Conservation (phyloP, 64 coral and sea anemone genomes). For the Stichodactyla mertensii region DNA sequence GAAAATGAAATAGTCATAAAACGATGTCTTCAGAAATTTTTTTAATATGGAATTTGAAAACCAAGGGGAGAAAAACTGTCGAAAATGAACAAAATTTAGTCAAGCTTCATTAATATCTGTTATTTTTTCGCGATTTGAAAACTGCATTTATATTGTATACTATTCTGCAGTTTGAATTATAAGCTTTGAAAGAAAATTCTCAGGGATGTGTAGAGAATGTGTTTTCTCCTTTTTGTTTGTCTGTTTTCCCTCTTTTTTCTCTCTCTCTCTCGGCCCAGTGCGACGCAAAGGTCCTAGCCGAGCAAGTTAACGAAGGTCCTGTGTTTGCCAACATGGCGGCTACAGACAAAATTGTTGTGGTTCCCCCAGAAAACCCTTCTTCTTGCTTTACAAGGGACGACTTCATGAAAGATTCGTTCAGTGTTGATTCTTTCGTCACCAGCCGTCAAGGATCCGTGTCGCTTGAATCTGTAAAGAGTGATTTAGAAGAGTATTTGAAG, state of each 20-base stretch:
- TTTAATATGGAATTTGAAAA: too few relatives aligned
- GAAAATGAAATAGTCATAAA: neutral
- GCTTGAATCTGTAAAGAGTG: conserved; percentile 65
- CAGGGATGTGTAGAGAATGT: too few relatives aligned
- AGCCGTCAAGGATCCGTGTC: conserved; percentile 71
- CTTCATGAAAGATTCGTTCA: conserved; percentile 80
- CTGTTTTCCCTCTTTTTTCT: neutral
- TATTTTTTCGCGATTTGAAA: too few relatives aligned
- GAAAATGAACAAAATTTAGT: too few relatives aligned
- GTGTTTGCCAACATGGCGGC: conserved; percentile 89
- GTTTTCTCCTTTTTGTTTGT: neutral
- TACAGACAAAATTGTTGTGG: conserved; percentile 34
- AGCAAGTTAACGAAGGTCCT: neutral
- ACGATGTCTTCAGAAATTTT: neutral
- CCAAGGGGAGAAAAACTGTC: too few relatives aligned
- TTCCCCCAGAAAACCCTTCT: conserved; percentile 62
- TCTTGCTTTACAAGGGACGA: conserved; percentile 81
- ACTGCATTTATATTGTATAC: too few relatives aligned
- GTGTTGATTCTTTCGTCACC: conserved; percentile 84
- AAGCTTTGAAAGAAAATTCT: too few relatives aligned
- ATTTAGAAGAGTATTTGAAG: conserved; percentile 94
- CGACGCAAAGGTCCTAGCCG: neutral
- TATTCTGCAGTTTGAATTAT: too few relatives aligned
- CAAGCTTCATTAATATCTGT: too few relatives aligned
- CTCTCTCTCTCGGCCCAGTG: neutral